Base-by-base conservation (phyloP, 2,797 vertebrate species). In the Sternarchorhynchus goeldii region DNA sequence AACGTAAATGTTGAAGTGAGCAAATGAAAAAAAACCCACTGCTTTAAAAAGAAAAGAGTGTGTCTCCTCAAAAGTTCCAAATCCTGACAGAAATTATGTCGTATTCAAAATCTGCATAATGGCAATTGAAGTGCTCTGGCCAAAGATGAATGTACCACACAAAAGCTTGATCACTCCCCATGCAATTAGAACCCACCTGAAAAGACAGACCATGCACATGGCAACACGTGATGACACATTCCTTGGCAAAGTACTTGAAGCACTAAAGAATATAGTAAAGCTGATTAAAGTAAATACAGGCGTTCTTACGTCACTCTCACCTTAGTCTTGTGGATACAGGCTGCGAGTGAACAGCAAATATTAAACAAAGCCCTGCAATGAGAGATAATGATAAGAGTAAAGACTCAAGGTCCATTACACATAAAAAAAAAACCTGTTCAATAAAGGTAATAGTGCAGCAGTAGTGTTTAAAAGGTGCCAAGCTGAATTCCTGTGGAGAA, bases 101-200 rank as follows among this genome's bases (percentile, higher is more conserved):
- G 87, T 90, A 53, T 92, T 89, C 0, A 94, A 34, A 6, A 95
- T 88, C 82, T 96, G 94, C 92, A 96, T 87, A 84, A 96, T 62
- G 0, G 96, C 94, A 0, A 91, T 88, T 29, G 93, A 93, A 14
- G 94, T 96, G 80, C 96, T 98, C 90, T 99, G 97, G 34, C 96
- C 96, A 0, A 98, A 98, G 83, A 98, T 94, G 82, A 96, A 98
- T 29, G 94, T 87, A 0, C 97, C 97, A 0, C 94, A 91, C 25
- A 98, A 89, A 68, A 97, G 87, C 0, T 93, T 96, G 82, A 96
- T 78, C 3, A 89, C 88, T 0, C 96, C 97, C 97, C 97, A 99
- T n/a, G 78, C 12, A 0, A 93, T 89, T 86, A 98, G 86, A 75
- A 88, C 73, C 17, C 91, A 91, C 90, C 97, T 98, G 88, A 50